These are phyloP conservation scores for Cydia splendana DNA, from an alignment of 1,140 invertebrate species.

Conservation along the genomic window DNA sequence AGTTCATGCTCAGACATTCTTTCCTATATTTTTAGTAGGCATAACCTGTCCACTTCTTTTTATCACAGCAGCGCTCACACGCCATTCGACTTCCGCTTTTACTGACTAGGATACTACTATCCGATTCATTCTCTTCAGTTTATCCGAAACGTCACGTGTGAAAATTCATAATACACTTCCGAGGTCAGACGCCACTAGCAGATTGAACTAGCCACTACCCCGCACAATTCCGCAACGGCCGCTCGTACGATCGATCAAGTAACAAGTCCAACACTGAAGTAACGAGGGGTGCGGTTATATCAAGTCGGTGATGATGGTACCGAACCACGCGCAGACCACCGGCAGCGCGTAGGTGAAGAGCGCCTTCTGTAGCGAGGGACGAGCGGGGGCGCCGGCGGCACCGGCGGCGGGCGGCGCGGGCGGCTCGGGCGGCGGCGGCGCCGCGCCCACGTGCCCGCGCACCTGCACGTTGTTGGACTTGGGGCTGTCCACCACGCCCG, in stretches of 20 bases:
- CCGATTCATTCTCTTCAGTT: slow-evolving; percentile 27
- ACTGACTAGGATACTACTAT: slow-evolving; percentile 63
- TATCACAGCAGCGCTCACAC: slow-evolving; percentile 61
- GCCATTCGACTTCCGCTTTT: slow-evolving; percentile 42
- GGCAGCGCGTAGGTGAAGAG: slow-evolving; percentile 88
- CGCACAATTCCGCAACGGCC: neutral
- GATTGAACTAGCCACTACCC: neutral
- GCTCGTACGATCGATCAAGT: neutral
- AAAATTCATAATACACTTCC: neutral
- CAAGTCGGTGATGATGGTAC: slow-evolving; percentile 88
- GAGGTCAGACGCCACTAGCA: neutral
- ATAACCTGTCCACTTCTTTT: slow-evolving; percentile 40
- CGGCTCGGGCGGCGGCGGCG: slow-evolving; percentile 33
- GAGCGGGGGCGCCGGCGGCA: slow-evolving; percentile 52
- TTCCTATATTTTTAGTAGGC: slow-evolving; percentile 8
- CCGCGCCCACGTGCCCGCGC: slow-evolving; percentile 38
- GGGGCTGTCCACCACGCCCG: slow-evolving; percentile 49
- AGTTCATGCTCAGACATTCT: slow-evolving; percentile 8
- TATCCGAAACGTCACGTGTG: neutral
- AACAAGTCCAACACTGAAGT: neutral
- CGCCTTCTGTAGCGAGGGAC: slow-evolving; percentile 83
- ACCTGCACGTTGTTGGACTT: slow-evolving; percentile 52
- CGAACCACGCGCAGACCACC: slow-evolving; percentile 91
- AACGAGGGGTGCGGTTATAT: slow-evolving; percentile 80
- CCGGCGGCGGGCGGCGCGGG: slow-evolving; percentile 33